Conservation (phyloP, 2,113 vertebrate genomes). For the Bungarus multicinctus region DNA sequence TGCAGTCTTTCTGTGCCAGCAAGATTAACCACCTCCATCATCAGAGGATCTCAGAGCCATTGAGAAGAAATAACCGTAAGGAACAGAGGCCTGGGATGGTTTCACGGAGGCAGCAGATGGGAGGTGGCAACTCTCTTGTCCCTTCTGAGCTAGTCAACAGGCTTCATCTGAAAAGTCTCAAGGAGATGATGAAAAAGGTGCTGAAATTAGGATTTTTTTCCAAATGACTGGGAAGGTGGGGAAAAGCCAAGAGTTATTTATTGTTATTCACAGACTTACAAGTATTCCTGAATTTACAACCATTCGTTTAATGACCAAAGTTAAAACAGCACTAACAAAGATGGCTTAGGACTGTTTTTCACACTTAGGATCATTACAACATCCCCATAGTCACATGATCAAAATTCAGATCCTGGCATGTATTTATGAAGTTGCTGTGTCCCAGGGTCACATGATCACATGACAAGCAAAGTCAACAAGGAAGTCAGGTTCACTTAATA, state of each 20-base stretch:
- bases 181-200: conserved; percentile 63
- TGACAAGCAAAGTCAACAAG: background rate
- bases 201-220: fast-evolving
- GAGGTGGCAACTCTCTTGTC: conserved; percentile 21
- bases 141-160: conserved; percentile 59
- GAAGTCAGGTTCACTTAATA: background rate
- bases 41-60: background rate
- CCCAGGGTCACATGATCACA: background rate
- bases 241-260: fast-evolving
- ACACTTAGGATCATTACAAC: background rate
- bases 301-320: background rate
- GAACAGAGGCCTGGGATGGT: background rate
- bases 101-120: fast-evolving
- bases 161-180: conserved; percentile 57
- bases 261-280: background rate
- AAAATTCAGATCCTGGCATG: background rate
- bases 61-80: background rate
- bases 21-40: conserved; percentile 42
- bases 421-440: background rate
- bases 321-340: background rate
- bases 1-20: conserved; percentile 46
- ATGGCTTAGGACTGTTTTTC: background rate
- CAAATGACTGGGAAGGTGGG: background rate
- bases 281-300: background rate
- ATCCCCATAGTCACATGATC: background rate